Base-by-base conservation (phyloP, 2,797 vertebrate genomes). In the Pygocentrus nattereri region DNA sequence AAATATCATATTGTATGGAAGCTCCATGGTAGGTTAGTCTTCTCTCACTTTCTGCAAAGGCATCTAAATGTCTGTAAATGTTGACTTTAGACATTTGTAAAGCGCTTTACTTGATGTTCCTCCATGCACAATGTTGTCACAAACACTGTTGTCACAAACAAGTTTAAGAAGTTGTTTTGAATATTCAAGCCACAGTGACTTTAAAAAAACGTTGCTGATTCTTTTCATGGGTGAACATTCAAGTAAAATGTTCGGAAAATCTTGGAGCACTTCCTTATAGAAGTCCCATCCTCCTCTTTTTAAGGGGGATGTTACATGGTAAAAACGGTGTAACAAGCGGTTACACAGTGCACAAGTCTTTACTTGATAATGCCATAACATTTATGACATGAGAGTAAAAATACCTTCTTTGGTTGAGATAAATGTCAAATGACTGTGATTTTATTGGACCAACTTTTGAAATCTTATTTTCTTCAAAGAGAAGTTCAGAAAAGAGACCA, bases 301-400 rank as follows among this genome's bases (percentile, higher is more conserved):
- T 92, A 93, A 94, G 93, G 93, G 94, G 94, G 95, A 93, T 92
- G 93, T 91, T 93, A 91, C 91, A 95, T 95, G 91, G 94, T 80
- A 93, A 95, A 93, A 94, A 95, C 94, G 90, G 94, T 89, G 85
- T 94, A 88, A 91, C 94, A 91, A 93, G 90, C 82, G 25, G 80
- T 97, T 98, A 97, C 97, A 98, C 97, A 92, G 90, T 92, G 92
- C 94, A 92, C 91, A 91, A 93, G 93, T 92, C 91, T 93, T 88
- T 93, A 93, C 93, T 92, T 80, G 83, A 88, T 82, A 82, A 95
- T 95, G 97, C 97, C 98, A 99, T 99, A 99, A 99, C 97, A 99
- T 99, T 99, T 99, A 99, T 99, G 98, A 95, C 93, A 87, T 87
- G 59, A 85, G 65, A 87, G 86, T 87, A 84, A 85, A 82, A 82